phyloP scores from a whole-genome alignment of 2,113 vertebrate genomes.

The Scatophagus argus region DNA sequence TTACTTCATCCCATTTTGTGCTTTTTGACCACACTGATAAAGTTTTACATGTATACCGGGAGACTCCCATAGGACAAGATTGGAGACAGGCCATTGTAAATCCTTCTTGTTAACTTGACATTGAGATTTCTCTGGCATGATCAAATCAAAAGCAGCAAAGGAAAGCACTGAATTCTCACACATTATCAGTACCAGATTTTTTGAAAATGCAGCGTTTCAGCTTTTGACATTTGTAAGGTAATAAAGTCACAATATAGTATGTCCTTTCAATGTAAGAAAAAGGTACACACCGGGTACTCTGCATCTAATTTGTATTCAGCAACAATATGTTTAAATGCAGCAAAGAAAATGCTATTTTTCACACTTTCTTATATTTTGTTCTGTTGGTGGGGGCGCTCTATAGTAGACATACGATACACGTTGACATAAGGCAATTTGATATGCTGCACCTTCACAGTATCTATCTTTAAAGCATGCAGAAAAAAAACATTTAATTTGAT shows the following conservation, averaged over 20 bases:
- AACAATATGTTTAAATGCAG: neutral
- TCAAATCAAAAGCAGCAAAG: too few relatives aligned
- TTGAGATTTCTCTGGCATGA: too few relatives aligned
- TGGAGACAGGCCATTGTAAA: neutral
- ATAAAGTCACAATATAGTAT: neutral
- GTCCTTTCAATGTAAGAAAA: neutral
- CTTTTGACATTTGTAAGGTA: neutral
- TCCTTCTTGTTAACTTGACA: neutral
- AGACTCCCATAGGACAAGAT: neutral
- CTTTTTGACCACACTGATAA: neutral
- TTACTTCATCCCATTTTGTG: neutral
- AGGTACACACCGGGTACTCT: too few relatives aligned
- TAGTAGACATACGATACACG: neutral
- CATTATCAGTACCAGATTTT: neutral
- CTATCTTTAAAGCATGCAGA: neutral
- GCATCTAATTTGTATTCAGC: neutral
- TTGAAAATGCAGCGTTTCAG: neutral
- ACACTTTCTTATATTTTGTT: too few relatives aligned
- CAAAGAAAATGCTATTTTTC: neutral
- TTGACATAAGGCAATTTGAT: neutral
- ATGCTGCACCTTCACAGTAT: neutral
- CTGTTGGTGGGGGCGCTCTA: too few relatives aligned
- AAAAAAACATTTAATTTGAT: slow-evolving; percentile 4
- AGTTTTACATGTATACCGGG: too few relatives aligned
- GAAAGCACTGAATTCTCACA: neutral